Conservation (phyloP, 2,888 invertebrate genomes). For the Oscheius sp. region DNA sequence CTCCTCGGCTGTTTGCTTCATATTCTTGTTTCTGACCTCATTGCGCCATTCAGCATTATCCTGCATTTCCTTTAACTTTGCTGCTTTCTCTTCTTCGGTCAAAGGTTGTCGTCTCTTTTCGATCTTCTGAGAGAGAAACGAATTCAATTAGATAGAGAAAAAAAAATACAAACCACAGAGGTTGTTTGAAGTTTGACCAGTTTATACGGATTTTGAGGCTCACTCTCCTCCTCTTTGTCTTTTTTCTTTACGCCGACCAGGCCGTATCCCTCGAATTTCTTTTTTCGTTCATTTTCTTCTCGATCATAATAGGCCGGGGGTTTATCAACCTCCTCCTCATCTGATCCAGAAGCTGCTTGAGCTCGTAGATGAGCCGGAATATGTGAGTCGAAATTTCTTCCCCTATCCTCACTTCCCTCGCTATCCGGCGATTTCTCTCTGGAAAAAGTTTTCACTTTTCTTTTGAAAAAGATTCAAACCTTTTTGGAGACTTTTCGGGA, state of each 20-base stretch:
- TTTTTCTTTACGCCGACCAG: constrained; percentile 17
- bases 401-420: background rate
- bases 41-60: constrained; percentile 56
- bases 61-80: constrained; percentile 54
- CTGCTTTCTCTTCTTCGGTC: constrained; percentile 49
- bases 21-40: constrained; percentile 33
- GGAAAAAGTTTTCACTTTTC: background rate
- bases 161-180: constrained; percentile 10
- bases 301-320: constrained; percentile 1
- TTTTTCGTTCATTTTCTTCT: constrained; percentile 22
- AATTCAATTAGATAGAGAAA: background rate
- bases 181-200: constrained; percentile 34
- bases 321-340: constrained; percentile 5
- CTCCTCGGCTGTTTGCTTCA: constrained; percentile 30
- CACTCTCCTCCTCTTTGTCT: constrained; percentile 28
- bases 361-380: background rate
- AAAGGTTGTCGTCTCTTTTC: constrained; percentile 33
- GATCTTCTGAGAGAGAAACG: constrained; percentile 23
- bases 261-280: constrained; percentile 20
- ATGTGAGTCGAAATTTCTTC: constrained; percentile 1
- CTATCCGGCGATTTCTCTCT: background rate
- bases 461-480: background rate
- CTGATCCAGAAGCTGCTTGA: background rate
- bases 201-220: constrained; percentile 33
- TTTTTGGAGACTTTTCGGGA: background rate